A percentile compares a stretch with the other conserved stretches of the same genome.
phyloP scores from a whole-genome alignment of 2,888 invertebrate genomes.

The Melipona beecheii region DNA sequence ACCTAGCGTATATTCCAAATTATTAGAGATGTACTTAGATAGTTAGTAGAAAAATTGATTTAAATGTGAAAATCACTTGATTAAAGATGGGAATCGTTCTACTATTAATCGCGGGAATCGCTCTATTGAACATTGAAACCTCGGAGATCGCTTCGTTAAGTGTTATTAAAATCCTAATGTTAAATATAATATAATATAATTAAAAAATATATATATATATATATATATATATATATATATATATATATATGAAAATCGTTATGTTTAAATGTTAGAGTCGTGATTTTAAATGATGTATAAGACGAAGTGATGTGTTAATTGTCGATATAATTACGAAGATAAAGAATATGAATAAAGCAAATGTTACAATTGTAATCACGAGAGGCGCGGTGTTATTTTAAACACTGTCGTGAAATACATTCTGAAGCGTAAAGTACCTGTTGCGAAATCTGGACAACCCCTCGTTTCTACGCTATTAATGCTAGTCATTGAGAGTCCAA shows the following conservation, averaged over 20 bases:
- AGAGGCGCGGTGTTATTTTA: slow-evolving; percentile 28
- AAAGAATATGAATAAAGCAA: slow-evolving; percentile 28
- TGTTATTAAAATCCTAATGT: slow-evolving; percentile 47
- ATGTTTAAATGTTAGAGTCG: slow-evolving; percentile 46
- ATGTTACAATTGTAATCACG: slow-evolving; percentile 39
- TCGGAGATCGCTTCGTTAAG: slow-evolving; percentile 46
- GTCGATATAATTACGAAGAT: slow-evolving; percentile 7
- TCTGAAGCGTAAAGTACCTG: slow-evolving; percentile 61
- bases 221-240: slow-evolving; percentile 25
- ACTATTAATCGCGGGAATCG: slow-evolving; percentile 59
- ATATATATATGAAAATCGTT: slow-evolving; percentile 42
- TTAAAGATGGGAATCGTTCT: slow-evolving; percentile 49
- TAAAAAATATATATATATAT: slow-evolving; percentile 31
- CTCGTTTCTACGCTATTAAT: slow-evolving; percentile 60
- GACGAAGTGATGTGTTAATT: slow-evolving; percentile 13
- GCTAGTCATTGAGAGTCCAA: slow-evolving; percentile 60
- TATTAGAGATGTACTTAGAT: slow-evolving; percentile 53
- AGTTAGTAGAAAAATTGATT: slow-evolving; percentile 40
- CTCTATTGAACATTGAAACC: slow-evolving; percentile 48
- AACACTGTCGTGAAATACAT: slow-evolving; percentile 28
- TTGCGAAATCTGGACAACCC: slow-evolving; percentile 49
- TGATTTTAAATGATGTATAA: slow-evolving; percentile 6
- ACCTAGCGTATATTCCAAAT: slow-evolving; percentile 59
- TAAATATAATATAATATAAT: slow-evolving; percentile 46
- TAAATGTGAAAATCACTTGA: slow-evolving; percentile 46